Percentiles rank a stretch among this genome's conserved stretches.
These are phyloP conservation scores for Copsychus sechellarum DNA, from an alignment of 2,113 vertebrate species.

Conservation along the genomic window DNA sequence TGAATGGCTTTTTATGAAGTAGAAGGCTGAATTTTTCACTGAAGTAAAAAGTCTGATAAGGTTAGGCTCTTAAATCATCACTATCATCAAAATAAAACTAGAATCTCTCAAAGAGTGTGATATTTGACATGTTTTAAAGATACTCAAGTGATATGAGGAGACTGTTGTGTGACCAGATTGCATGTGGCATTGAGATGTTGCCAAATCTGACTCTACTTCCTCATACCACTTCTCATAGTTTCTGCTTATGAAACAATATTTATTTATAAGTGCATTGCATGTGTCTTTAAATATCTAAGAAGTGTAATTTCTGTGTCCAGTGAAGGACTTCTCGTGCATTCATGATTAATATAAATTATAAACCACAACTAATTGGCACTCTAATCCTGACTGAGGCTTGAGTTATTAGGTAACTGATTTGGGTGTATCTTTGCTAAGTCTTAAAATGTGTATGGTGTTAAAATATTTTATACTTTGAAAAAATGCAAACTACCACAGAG, in stretches of 20 bases:
- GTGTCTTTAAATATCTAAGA: slow-evolving; percentile 12
- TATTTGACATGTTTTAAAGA: not conserved
- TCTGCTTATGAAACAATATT: slow-evolving; percentile 65
- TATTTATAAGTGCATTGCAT: slow-evolving; percentile 42
- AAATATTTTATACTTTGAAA: not conserved
- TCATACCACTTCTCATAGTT: slow-evolving; percentile 53
- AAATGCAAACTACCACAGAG: not conserved
- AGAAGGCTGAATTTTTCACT: not conserved
- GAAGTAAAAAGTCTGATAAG: not conserved
- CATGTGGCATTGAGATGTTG: slow-evolving; percentile 30
- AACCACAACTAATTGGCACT: not conserved
- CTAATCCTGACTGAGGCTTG: not conserved
- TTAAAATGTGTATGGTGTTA: not conserved
- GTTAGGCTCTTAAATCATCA: not conserved
- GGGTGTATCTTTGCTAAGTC: not conserved
- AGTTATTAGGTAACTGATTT: not conserved
- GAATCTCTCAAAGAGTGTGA: not conserved
- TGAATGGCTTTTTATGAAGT: not conserved
- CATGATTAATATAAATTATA: not conserved
- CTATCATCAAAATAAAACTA: not conserved
- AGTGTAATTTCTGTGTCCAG: not conserved
- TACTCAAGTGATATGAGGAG: not conserved
- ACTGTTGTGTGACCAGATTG: not conserved
- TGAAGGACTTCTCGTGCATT: not conserved
- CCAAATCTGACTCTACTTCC: slow-evolving; percentile 50